A percentile compares a stretch with the other conserved stretches of the same genome.
These are phyloP conservation scores for Melanotaenia trifasciata DNA, from an alignment of 2,797 vertebrate genomes.

Conservation along the genomic window DNA sequence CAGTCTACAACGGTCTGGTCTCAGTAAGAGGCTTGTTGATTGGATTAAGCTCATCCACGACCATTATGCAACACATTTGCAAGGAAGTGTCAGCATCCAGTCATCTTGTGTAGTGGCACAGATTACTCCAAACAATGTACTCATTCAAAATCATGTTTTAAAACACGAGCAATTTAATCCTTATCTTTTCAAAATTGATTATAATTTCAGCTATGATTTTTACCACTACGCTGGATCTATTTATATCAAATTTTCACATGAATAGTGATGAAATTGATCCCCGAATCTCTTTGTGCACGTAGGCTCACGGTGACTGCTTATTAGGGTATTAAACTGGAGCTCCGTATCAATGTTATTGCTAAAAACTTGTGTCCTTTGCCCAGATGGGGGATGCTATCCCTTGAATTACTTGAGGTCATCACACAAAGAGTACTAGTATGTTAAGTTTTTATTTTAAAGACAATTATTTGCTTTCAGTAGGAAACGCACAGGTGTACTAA, in stretches of 20 bases:
- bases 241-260: neutral
- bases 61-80: slow-evolving; percentile 39
- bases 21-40: slow-evolving; percentile 42
- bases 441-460: neutral
- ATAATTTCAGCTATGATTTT: neutral
- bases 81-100: slow-evolving; percentile 8
- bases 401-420: neutral
- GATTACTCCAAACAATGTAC: slow-evolving; percentile 14
- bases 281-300: too few relatives aligned
- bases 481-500: neutral
- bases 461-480: neutral
- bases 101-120: slow-evolving; percentile 4
- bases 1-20: slow-evolving; percentile 39
- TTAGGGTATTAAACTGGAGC: too few relatives aligned
- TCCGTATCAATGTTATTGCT: too few relatives aligned
- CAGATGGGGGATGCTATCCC: too few relatives aligned
- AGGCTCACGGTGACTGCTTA: too few relatives aligned
- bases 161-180: slow-evolving; percentile 3
- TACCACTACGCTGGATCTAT: neutral
- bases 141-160: slow-evolving; percentile 6
- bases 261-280: neutral
- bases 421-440: neutral
- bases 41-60: slow-evolving; percentile 44
- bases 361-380: too few relatives aligned
- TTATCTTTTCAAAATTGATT: slow-evolving; percentile 2